These are phyloP conservation scores for Mormyrus proboscirostris DNA, from an alignment of 2,797 vertebrate species.

Conservation along the genomic window DNA sequence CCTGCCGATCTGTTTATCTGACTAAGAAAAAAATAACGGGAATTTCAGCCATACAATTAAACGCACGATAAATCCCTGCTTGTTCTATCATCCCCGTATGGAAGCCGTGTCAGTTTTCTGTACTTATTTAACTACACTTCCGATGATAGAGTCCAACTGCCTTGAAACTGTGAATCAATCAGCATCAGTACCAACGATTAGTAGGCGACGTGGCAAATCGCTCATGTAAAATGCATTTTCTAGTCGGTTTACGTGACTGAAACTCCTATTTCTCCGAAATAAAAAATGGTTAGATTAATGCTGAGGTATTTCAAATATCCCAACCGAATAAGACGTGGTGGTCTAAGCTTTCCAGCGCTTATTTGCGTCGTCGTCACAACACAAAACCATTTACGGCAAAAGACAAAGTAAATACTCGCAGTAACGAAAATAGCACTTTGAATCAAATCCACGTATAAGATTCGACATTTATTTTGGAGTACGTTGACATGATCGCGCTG, in stretches of 20 bases:
- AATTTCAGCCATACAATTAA: not conserved
- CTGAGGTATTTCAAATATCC: not conserved
- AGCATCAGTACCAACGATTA: not conserved
- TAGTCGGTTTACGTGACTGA: not conserved
- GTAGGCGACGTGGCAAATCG: not conserved
- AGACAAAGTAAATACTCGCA: not conserved
- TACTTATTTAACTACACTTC: not conserved
- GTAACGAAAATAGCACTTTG: not conserved
- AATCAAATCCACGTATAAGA: not conserved
- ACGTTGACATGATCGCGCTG: no score
- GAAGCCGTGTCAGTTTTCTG: not conserved
- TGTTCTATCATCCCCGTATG: not conserved
- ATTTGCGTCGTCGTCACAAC: not conserved
- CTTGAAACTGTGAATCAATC: not conserved
- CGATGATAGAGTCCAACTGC: not conserved
- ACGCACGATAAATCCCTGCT: not conserved
- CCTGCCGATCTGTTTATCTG: not conserved
- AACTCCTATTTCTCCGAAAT: not conserved
- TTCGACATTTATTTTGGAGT: not conserved
- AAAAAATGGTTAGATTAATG: not conserved
- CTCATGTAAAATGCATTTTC: not conserved
- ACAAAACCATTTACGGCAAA: not conserved
- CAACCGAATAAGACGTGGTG: not conserved
- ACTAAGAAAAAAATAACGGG: not conserved
- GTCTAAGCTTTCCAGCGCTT: not conserved